phyloP scores from a whole-genome alignment of 2,113 vertebrate genomes.

The Manacus vitellinus region DNA sequence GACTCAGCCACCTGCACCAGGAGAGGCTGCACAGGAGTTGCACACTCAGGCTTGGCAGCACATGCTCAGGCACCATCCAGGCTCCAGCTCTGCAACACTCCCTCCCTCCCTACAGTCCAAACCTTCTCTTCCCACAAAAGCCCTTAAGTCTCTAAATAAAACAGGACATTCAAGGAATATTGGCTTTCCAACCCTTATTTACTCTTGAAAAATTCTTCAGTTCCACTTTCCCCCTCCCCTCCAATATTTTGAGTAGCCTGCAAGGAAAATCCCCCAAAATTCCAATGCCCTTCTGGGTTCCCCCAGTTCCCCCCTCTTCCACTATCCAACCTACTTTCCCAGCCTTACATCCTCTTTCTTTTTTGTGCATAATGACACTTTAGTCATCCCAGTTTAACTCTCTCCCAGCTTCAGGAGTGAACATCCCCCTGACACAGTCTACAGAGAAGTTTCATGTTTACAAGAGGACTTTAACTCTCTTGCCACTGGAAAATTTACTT shows the following conservation, averaged over 20 bases:
- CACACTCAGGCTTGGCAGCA: background rate
- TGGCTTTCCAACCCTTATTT: background rate
- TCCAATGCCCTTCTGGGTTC: background rate
- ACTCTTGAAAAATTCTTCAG: background rate
- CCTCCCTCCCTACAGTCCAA: background rate
- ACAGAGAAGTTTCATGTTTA: background rate
- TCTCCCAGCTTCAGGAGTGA: background rate
- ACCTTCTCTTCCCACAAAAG: background rate
- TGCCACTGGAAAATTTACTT: background rate
- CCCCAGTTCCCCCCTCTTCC: background rate
- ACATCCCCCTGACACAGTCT: background rate
- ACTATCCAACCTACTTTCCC: background rate
- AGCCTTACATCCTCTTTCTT: background rate
- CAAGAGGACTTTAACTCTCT: background rate
- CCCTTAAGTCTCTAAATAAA: background rate
- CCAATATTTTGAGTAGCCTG: background rate
- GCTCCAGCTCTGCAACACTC: background rate
- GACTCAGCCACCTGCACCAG: background rate
- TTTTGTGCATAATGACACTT: background rate
- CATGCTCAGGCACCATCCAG: background rate
- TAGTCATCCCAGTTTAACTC: background rate
- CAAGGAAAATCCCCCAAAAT: background rate
- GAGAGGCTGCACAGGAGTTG: background rate
- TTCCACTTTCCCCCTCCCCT: rapidly evolving
- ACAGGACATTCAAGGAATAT: background rate